Base-by-base conservation (phyloP, 2,888 invertebrate genomes). In the Eledone cirrhosa region DNA sequence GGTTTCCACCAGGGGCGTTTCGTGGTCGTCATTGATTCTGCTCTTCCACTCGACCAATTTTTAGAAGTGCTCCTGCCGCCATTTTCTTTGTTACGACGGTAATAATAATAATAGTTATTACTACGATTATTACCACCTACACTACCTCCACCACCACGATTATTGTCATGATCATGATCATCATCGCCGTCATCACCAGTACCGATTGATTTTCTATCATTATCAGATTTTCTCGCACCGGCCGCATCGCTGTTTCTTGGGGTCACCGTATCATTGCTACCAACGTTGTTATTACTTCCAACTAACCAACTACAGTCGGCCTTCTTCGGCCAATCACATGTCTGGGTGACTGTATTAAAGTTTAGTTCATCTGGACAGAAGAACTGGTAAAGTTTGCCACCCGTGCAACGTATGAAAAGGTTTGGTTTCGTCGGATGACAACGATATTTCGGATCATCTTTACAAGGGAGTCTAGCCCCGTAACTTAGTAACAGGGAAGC, bases 301-400 rank as follows among this genome's bases (percentile, higher is more conserved):
- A 48, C n/a, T 0, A 76, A 3, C 41, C 48, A 19, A 0, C 79
- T 82, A 48, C 85, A 85, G 80, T 84, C 80, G 4, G 83, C 84
- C 22, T 81, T 79, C 27, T 80, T 47, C 0, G 86, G 85, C 85
- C 85, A 85, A 81, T 85, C 86, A 78, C 86, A 86, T 48, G 78
- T 84, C 72, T 84, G 83, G 4, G 83, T 82, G 24, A 78, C 67
- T n/a, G 80, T 80, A 78, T 85, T 85, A 78, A 84, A 86, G 75
- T 84, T 83, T 13, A 86, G 80, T 13, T 82, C 83, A 14, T 78
- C 80, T 0, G 84, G 83, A 48, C 84, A 84, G 48, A 67, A 31
- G 79, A 82, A 81, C 41, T 83, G 82, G 78, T 82, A 82, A 29
- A 78, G 80, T 24, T 82, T 78, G 27, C 82, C 81, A 7, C 82